Percentiles rank a stretch among this genome's conserved stretches.
Evolutionary conservation across 1,140 invertebrate species (phyloP).

Genomic region (Copidosoma floridanum): DNA sequence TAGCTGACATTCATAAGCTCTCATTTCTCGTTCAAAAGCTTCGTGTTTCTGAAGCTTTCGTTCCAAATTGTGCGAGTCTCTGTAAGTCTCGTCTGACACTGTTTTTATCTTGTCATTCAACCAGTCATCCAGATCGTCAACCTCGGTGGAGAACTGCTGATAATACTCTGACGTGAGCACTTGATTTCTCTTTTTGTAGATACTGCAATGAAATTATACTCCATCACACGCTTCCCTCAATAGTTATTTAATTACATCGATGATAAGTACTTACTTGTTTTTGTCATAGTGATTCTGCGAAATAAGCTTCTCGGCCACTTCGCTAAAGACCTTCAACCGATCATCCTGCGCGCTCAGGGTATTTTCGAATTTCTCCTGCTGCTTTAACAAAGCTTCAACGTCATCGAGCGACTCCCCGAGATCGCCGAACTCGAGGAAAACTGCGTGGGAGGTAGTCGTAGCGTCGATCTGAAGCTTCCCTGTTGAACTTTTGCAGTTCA

Average conservation of each 20-base stretch:
- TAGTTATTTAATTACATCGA: neutral
- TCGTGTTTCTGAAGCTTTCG: too few relatives aligned
- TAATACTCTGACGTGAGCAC: constrained; percentile 76
- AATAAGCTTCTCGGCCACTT: constrained; percentile 83
- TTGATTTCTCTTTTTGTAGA: constrained; percentile 72
- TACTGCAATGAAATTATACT: constrained; percentile 55
- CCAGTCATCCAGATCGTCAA: constrained; percentile 85
- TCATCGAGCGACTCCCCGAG: constrained; percentile 91
- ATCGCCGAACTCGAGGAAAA: too few relatives aligned
- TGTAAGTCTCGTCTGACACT: constrained; percentile 89
- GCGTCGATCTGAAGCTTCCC: constrained; percentile 96
- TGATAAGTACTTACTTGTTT: constrained; percentile 65
- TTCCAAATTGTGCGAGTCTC: constrained; percentile 89
- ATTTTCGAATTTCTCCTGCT: constrained; percentile 93
- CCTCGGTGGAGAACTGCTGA: constrained; percentile 87
- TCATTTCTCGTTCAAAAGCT: too few relatives aligned
- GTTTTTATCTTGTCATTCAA: constrained; percentile 89
- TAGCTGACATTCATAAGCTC: too few relatives aligned
- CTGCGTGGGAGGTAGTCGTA: constrained; percentile 88
- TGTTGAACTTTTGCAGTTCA: constrained; percentile 87
- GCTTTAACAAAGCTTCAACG: constrained; percentile 89
- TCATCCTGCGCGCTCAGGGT: too few relatives aligned
- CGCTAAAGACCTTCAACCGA: constrained; percentile 79
- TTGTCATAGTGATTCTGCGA: constrained; percentile 82
- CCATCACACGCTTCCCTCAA: too few relatives aligned